Evolutionary conservation across 2,888 invertebrate genomes (phyloP).

Genomic region (Ophraella communa): DNA sequence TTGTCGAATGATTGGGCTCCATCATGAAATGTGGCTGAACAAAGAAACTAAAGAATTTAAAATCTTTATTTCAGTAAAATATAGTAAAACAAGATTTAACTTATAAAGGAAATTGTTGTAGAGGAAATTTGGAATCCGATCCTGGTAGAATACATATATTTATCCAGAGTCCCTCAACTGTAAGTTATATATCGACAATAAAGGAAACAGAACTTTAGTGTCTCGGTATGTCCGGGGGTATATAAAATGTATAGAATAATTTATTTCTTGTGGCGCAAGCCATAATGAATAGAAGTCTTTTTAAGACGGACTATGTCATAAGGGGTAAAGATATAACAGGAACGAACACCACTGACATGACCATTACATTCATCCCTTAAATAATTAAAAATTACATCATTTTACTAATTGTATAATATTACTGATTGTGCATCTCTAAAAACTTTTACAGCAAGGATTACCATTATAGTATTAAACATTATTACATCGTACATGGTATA

Average conservation of each 20-base stretch:
- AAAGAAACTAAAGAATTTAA: too few species aligned
- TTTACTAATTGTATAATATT: too few species aligned
- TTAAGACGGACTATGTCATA: background rate
- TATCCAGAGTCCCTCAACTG: conserved; percentile 26
- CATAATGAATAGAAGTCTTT: conserved; percentile 14
- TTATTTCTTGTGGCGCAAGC: conserved; percentile 48
- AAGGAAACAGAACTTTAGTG: conserved; percentile 56
- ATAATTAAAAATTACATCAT: too few species aligned
- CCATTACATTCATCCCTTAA: background rate
- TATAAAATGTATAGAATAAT: conserved; percentile 61
- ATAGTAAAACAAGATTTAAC: too few species aligned
- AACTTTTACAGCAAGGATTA: too few species aligned
- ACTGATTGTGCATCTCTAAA: too few species aligned
- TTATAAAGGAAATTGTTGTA: background rate
- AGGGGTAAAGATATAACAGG: background rate
- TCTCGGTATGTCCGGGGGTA: conserved; percentile 54
- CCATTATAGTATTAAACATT: too few species aligned
- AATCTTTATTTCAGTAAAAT: too few species aligned
- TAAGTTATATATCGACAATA: conserved; percentile 51
- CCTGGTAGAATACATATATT: conserved; percentile 11
- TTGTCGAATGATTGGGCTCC: too few species aligned
- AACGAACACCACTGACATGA: background rate
- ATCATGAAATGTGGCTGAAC: too few species aligned
- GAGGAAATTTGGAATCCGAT: background rate
- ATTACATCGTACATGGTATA: too few species aligned